phyloP scores from a whole-genome alignment of 1,140 invertebrate species.

The Lepidurus apus region DNA sequence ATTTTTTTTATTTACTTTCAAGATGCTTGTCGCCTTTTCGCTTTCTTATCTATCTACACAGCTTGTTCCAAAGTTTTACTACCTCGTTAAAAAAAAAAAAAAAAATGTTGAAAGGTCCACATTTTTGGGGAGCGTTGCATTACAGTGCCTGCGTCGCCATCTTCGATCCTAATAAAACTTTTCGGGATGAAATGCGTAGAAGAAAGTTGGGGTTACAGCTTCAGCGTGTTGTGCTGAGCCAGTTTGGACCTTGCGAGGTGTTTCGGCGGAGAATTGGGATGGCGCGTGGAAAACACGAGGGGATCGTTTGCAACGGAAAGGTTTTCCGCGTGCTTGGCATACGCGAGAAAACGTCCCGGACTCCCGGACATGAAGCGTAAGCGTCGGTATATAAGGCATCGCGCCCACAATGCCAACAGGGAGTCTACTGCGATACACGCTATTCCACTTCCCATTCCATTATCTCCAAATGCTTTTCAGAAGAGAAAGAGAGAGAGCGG shows the following conservation, averaged over 20 bases:
- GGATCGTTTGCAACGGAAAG: constrained; percentile 14
- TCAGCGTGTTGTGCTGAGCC: not conserved
- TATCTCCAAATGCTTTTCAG: not conserved
- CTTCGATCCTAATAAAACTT: not conserved
- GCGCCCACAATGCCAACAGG: not conserved
- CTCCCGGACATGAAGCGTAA: not conserved
- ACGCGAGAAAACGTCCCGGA: constrained; percentile 2
- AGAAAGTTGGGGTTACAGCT: not conserved
- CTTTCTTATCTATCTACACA: not conserved
- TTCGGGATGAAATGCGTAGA: not conserved
- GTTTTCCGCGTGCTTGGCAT: constrained; percentile 20
- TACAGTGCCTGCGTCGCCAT: not conserved
- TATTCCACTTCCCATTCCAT: constrained; percentile 12
- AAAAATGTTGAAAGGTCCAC: not conserved
- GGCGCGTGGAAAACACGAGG: constrained; percentile 20
- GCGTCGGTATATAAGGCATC: not conserved
- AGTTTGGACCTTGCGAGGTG: not conserved
- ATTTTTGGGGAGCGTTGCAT: not conserved
- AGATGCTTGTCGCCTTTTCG: not conserved
- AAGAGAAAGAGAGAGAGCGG: not conserved
- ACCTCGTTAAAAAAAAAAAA: not conserved
- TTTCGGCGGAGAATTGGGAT: constrained; percentile 1
- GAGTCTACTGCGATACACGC: not conserved
- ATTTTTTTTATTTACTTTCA: not conserved
- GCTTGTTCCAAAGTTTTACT: not conserved